Conservation (phyloP, 1,140 invertebrate species). For the Arion vulgaris region DNA sequence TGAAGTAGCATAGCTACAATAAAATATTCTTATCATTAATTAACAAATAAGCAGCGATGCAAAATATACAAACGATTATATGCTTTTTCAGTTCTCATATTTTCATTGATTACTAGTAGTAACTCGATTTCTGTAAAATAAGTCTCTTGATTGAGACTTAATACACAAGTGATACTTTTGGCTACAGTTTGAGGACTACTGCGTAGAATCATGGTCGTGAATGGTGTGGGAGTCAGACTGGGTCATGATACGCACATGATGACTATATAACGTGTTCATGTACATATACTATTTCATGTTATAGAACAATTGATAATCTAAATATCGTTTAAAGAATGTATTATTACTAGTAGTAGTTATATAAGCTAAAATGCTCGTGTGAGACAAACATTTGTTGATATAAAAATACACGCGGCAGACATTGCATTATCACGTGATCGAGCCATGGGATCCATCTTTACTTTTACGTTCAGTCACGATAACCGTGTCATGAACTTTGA, state of each 20-base stretch:
- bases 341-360: neutral
- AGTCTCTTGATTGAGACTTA: no score
- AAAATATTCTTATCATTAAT: no score
- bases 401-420: neutral
- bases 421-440: neutral
- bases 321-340: neutral
- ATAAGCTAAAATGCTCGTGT: neutral
- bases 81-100: no score
- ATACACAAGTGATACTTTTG: no score
- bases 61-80: no score
- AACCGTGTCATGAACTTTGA: constrained; percentile 15
- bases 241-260: neutral
- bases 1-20: no score
- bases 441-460: neutral
- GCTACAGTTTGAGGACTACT: no score
- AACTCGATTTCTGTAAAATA: no score
- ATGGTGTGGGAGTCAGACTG: no score
- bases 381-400: neutral
- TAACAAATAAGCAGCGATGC: no score
- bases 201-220: no score
- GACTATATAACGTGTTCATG: neutral
- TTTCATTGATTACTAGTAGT: no score
- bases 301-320: neutral
- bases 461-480: neutral
- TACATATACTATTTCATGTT: constrained; percentile 12